phyloP scores from a whole-genome alignment of 2,113 vertebrate species.

The Pampusana beccarii region DNA sequence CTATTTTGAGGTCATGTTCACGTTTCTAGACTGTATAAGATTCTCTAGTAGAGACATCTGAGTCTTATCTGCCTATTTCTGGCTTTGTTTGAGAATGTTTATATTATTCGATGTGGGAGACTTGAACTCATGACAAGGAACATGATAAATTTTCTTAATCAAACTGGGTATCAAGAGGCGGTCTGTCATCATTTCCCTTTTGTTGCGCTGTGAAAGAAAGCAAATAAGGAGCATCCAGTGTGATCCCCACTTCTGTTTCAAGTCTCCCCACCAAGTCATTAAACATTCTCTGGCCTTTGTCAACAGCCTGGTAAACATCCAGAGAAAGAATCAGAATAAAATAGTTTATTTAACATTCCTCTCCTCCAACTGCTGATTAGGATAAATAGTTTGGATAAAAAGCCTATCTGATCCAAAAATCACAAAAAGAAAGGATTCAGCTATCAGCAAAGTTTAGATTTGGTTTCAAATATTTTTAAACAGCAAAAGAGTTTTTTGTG shows the following conservation, averaged over 20 bases:
- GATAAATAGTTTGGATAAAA: conserved; percentile 86
- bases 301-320: conserved; percentile 82
- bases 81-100: conserved; percentile 75
- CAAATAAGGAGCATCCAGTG: conserved; percentile 65
- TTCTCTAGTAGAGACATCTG: conserved; percentile 68
- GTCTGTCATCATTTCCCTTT: conserved; percentile 78
- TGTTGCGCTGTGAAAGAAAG: conserved; percentile 68
- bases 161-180: conserved; percentile 79
- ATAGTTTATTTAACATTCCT: conserved; percentile 84
- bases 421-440: conserved; percentile 76
- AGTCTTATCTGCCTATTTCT: conserved; percentile 77
- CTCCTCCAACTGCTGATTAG: conserved; percentile 84
- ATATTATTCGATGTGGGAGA: conserved; percentile 73
- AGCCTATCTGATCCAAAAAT: conserved; percentile 79
- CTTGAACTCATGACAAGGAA: conserved; percentile 74
- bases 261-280: conserved; percentile 77
- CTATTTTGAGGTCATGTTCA: conserved; percentile 45
- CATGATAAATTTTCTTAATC: conserved; percentile 79
- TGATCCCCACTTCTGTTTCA: conserved; percentile 76
- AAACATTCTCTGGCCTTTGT: conserved; percentile 83
- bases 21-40: neutral
- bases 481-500: conserved; percentile 70
- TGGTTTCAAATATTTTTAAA: conserved; percentile 77
- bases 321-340: conserved; percentile 79
- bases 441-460: conserved; percentile 77